Base-by-base conservation (phyloP, 2,797 vertebrate genomes). In the Crenichthys baileyi region DNA sequence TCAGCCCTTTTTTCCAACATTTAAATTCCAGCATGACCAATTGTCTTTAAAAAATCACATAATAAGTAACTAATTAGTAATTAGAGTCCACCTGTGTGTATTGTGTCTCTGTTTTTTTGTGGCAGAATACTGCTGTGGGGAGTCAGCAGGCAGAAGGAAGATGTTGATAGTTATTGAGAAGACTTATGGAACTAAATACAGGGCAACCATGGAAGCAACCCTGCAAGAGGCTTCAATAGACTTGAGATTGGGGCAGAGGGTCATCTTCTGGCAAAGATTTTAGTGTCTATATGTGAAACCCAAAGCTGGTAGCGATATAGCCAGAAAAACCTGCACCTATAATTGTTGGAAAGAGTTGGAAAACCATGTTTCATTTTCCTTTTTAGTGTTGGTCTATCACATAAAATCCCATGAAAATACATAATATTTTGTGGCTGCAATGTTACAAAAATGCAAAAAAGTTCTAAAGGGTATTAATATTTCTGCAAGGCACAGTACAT, bases 401-500 rank as follows among this genome's bases (percentile, higher is more conserved):
- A 3, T 63, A 36, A 63, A 36, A 36, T 20, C 60, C 24, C 31
- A 22, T 1, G 6, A 24, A 41, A 22, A 41, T 20, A 67, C 36
- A 41, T 67, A 11, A 4, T 20, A 67, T 39, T 44, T 41, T 68
- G 22, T 24, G 22, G 22, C 22, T 68, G 65, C 2, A 44, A 44
- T 20, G 29, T 18, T 31, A 11, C 7, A 31, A 41, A 41, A 11
- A 9, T 61, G 61, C 22, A 18, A 65, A 13, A 15, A 60, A 29
- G 13, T 60, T 29, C 12, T 26, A 22, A 60, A 26, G 11, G 11
- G 29, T 36, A 31, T 63, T 18, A 22, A 39, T 36, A 39, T 7
- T 11, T 65, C 22, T 36, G 18, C 16, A 65, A 39, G 61, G 18
- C 31, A 22, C 61, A 22, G 31, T 84, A 75, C 81, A 87, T 85